These are phyloP conservation scores for Gnathonemus longibarbis DNA, from an alignment of 2,113 vertebrate species.

Conservation along the genomic window DNA sequence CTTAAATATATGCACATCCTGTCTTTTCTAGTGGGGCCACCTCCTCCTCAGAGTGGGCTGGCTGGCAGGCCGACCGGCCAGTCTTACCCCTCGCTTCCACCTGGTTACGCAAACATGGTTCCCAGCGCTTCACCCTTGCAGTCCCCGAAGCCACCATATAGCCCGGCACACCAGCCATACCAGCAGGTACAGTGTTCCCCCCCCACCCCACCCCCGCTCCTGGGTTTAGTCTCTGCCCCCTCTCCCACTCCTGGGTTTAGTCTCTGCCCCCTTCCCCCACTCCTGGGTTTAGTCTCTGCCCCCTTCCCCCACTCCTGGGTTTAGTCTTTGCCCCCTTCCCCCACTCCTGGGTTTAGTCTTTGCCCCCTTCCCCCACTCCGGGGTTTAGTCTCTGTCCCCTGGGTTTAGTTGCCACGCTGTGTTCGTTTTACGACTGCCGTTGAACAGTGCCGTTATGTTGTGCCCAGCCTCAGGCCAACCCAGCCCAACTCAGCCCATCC, in stretches of 20 bases:
- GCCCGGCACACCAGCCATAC: conserved; percentile 67
- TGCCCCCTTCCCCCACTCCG: neutral
- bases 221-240: neutral
- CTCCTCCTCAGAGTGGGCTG: conserved; percentile 58
- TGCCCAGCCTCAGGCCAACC: conserved; percentile 59
- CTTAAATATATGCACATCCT: neutral
- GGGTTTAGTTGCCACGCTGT: neutral
- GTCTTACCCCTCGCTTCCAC: conserved; percentile 79
- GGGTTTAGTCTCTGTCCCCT: neutral
- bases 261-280: neutral
- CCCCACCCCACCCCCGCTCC: neutral
- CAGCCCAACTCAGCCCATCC: conserved; percentile 72
- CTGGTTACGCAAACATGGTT: conserved; percentile 75
- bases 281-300: neutral
- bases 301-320: neutral
- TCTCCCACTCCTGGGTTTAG: neutral
- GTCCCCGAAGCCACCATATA: conserved; percentile 65
- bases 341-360: neutral
- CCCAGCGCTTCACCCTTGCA: conserved; percentile 55
- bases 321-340: no score
- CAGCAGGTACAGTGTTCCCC: conserved; percentile 63
- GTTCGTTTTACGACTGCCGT: neutral
- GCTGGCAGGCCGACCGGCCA: conserved; percentile 67
- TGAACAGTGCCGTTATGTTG: neutral
- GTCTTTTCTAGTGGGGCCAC: conserved; percentile 41